Conservation (phyloP, 1,140 invertebrate species). For the Coelopa frigida region DNA sequence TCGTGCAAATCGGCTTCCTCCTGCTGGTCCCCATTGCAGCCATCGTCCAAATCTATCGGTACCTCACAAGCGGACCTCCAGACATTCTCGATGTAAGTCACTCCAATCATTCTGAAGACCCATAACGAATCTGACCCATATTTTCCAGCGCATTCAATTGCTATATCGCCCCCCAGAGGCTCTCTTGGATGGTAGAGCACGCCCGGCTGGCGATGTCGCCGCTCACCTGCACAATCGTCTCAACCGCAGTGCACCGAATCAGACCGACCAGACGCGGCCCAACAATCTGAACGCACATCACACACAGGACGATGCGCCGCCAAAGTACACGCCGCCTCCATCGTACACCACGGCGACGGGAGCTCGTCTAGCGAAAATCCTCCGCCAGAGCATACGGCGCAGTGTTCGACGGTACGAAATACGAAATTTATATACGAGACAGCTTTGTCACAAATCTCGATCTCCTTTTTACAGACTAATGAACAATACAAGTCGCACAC, state of each 20-base stretch:
- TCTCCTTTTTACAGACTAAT: conserved; percentile 23
- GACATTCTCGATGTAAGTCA: conserved; percentile 77
- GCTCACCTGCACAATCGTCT: no score
- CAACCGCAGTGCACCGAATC: no score
- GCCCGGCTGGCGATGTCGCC: no score
- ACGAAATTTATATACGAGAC: neutral
- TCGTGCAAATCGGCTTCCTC: conserved; percentile 69
- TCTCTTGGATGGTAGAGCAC: conserved; percentile 9
- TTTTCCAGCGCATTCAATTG: conserved; percentile 56
- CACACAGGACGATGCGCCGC: conserved; percentile 70
- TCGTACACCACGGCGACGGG: conserved; percentile 87
- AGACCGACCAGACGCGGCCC: neutral
- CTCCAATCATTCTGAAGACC: neutral
- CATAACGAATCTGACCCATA: neutral
- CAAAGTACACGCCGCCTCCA: conserved; percentile 87
- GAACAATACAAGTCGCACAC: conserved; percentile 30
- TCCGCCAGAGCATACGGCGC: conserved; percentile 70
- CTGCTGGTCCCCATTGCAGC: conserved; percentile 68
- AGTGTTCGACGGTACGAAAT: conserved; percentile 59
- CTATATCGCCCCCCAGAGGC: conserved; percentile 29
- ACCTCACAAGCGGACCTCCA: conserved; percentile 70
- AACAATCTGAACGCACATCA: no score
- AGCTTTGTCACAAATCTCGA: neutral
- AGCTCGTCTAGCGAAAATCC: conserved; percentile 67
- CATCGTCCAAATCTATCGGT: conserved; percentile 74